A percentile compares a stretch with the other conserved stretches of the same genome.
Conservation (phyloP, 2,888 invertebrate species). For the Agonopterix subpropinquella region DNA sequence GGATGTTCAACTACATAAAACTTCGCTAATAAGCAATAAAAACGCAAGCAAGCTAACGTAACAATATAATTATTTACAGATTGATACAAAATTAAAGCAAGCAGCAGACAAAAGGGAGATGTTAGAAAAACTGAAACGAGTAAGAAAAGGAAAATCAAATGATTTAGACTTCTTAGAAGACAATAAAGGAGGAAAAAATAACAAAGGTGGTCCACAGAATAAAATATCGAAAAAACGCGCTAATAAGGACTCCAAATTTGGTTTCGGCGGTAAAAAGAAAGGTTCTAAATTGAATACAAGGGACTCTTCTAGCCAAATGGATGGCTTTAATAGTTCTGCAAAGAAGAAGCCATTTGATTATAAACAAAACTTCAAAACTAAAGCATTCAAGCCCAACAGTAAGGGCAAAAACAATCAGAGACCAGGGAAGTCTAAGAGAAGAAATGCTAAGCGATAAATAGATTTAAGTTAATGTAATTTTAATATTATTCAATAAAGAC, state of each 20-base stretch:
- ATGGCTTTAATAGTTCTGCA: constrained; percentile 69
- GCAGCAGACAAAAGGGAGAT: constrained; percentile 94
- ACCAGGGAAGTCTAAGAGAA: constrained; percentile 74
- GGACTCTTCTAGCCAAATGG: constrained; percentile 83
- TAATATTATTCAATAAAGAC: not conserved
- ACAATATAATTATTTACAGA: constrained; percentile 59
- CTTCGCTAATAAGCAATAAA: no score
- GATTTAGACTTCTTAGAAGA: constrained; percentile 89
- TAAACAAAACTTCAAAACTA: constrained; percentile 40
- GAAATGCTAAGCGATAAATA: constrained; percentile 45
- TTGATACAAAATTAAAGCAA: constrained; percentile 88
- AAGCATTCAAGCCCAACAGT: constrained; percentile 51
- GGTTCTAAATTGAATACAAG: constrained; percentile 91
- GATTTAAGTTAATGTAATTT: constrained; percentile 1
- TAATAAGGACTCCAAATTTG: constrained; percentile 90
- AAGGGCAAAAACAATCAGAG: constrained; percentile 56
- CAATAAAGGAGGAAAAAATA: constrained; percentile 35
- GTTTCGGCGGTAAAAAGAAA: constrained; percentile 97
- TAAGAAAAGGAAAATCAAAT: constrained; percentile 87
- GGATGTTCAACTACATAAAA: no score
- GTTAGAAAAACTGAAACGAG: constrained; percentile 94
- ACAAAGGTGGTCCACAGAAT: constrained; percentile 35
- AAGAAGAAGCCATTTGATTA: constrained; percentile 47
- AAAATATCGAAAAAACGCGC: constrained; percentile 70
- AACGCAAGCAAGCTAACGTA: no score